phyloP scores from a whole-genome alignment of 1,140 invertebrate species.

The Drosophila arawakana region DNA sequence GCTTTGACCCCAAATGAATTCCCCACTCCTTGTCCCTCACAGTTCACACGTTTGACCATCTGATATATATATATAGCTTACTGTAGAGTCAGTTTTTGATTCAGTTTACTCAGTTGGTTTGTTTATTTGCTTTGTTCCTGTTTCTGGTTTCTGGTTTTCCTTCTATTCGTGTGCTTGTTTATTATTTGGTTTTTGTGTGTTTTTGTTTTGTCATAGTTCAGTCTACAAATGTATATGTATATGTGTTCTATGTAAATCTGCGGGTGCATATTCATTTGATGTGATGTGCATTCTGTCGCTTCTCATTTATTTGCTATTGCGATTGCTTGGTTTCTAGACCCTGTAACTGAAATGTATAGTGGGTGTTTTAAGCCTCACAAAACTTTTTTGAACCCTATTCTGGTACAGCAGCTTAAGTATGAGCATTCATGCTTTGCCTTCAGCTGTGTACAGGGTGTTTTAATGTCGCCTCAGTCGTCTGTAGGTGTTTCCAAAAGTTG shows the following conservation, averaged over 20 bases:
- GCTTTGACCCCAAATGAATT: slow-evolving; percentile 3
- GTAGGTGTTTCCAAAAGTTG: no score
- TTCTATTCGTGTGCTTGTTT: slow-evolving; percentile 38
- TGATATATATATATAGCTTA: slow-evolving; percentile 7
- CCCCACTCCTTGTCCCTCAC: not conserved
- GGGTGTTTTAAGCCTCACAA: no score
- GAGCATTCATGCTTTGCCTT: no score
- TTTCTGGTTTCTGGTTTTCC: not conserved
- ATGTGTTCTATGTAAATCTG: slow-evolving; percentile 57
- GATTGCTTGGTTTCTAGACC: slow-evolving; percentile 36
- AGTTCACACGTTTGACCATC: not conserved
- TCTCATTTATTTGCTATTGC: slow-evolving; percentile 65
- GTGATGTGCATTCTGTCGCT: slow-evolving; percentile 63
- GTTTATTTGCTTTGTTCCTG: slow-evolving; percentile 46
- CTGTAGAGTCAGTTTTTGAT: slow-evolving; percentile 45
- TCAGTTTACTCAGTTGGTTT: slow-evolving; percentile 53
- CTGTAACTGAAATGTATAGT: no score
- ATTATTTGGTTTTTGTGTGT: slow-evolving; percentile 59
- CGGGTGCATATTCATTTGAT: slow-evolving; percentile 71
- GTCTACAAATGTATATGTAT: slow-evolving; percentile 6
- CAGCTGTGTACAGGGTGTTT: no score
- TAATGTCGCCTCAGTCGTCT: no score
- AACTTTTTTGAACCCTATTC: no score
- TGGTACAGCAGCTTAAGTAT: no score
- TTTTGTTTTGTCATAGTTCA: slow-evolving; percentile 29